Evolutionary conservation across 1,140 invertebrate species (phyloP), one percentile per base, ranked within the genome.

Genomic region (Sycobia sp.): DNA sequence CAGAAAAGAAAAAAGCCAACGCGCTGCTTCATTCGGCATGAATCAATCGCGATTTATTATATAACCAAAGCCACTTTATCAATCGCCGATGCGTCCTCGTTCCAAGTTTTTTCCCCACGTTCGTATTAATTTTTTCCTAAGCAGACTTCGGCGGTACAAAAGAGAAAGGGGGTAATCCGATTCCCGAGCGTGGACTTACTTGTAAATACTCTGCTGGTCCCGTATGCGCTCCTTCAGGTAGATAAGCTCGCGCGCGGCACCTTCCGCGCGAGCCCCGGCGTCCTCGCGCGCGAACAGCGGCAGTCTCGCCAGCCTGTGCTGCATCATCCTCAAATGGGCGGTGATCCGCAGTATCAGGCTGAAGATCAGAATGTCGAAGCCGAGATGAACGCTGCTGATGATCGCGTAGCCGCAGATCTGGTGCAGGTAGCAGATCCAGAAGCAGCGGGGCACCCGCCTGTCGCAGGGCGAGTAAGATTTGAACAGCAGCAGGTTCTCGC

Each of bases 391-490:
- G 9, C 63, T 23, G 13, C 69, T 63, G 1, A 41, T 53, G 0
- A 18, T 29, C 1, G 53, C 46, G 39, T 68, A 27, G n/a, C 58
- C 43, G 5, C 69, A 34, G 0, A 67, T 22, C 36, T 76, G 74
- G 49, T 70, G 65, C 16, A 43, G n/a, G 32, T 70, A 74, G 2
- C 49, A 47, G 0, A 69, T 4, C 50, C 66, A 68, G 62, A 55
- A 75, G 5, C 64, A 34, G 0, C n/a, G 9, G 9, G 25, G 4
- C 2, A 47, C 9, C 9, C 36, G 49, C n/a, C 59, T 44, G 36
- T 69, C 47, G 22, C 63, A 75, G 3, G 73, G 73, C 22, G 71
- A 23, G 66, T 71, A 74, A 0, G 58, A 65, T 8, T 57, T 65
- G 49, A 67, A 70, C 0, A 69, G 39, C 16, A 73, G 23, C 3